phyloP scores from a whole-genome alignment of 2,797 vertebrate genomes.

The Monodelphis domestica region DNA sequence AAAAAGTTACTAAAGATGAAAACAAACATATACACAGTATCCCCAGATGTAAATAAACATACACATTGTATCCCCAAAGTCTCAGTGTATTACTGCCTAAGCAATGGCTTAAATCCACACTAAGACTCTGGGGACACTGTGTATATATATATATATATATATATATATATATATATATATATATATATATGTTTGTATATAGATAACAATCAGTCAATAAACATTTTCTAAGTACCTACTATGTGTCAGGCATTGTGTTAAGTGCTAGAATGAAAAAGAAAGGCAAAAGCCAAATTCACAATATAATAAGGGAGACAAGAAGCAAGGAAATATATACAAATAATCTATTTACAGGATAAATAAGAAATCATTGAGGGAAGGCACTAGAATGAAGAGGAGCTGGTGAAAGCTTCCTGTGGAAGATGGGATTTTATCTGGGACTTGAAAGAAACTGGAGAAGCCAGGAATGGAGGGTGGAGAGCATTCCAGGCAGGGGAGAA shows the following conservation, averaged over 20 bases:
- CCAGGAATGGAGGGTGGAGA: too few relatives aligned
- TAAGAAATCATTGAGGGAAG: neutral
- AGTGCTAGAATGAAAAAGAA: neutral
- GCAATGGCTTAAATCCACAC: too few relatives aligned
- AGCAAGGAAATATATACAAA: neutral
- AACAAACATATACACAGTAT: too few relatives aligned
- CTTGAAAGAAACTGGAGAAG: too few relatives aligned
- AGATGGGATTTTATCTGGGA: too few relatives aligned
- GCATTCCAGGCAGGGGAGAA: neutral
- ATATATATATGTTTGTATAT: too few relatives aligned
- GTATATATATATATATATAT: too few relatives aligned
- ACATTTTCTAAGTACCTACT: neutral
- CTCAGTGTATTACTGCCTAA: too few relatives aligned
- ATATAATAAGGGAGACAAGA: neutral
- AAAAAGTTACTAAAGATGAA: neutral
- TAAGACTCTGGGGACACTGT: too few relatives aligned
- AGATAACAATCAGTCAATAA: neutral
- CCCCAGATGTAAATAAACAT: too few relatives aligned
- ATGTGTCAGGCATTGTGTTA: neutral
- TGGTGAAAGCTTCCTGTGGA: neutral
- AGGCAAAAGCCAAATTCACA: neutral
- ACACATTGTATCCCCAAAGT: too few relatives aligned
- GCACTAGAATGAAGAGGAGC: neutral
- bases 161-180: too few relatives aligned
- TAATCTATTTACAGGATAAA: neutral